Conservation (phyloP, 2,888 invertebrate genomes). For the Cantharis nigra region DNA sequence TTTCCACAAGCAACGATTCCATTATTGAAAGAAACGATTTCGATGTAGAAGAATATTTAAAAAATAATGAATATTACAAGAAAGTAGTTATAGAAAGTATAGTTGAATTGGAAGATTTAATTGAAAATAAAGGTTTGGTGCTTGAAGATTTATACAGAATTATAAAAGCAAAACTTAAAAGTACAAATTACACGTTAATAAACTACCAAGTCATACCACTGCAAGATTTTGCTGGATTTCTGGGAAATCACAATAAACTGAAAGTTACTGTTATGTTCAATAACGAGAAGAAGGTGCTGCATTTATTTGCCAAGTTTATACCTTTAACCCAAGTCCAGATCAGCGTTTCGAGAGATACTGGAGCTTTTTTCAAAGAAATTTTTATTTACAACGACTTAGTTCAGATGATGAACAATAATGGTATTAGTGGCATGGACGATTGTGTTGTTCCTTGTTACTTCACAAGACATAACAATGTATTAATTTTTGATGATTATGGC, state of each 20-base stretch:
- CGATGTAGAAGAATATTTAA: not conserved
- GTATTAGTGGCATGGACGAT: constrained; percentile 9
- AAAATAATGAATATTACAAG: not conserved
- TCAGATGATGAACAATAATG: not conserved
- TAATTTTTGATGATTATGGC: constrained; percentile 54
- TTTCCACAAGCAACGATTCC: not conserved
- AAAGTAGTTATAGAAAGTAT: not conserved
- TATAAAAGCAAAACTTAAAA: constrained; percentile 31
- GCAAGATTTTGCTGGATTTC: constrained; percentile 37
- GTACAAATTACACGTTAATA: not conserved
- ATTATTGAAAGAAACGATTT: not conserved
- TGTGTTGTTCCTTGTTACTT: constrained; percentile 28
- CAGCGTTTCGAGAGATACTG: not conserved
- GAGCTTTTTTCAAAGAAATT: not conserved
- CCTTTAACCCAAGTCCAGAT: not conserved
- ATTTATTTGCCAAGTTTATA: constrained; percentile 15
- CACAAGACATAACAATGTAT: constrained; percentile 19
- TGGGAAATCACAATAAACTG: constrained; percentile 42
- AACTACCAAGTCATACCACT: constrained; percentile 17
- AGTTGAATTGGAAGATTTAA: constrained; percentile 12
- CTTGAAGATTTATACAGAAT: constrained; percentile 39
- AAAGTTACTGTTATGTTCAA: constrained; percentile 27
- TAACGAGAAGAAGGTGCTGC: constrained; percentile 20
- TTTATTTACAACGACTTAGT: not conserved
- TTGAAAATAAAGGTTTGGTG: constrained; percentile 21